Evolutionary conservation across 2,113 vertebrate genomes (phyloP), one percentile per base, ranked within the genome.

Genomic region (Xiphophorus couchianus): DNA sequence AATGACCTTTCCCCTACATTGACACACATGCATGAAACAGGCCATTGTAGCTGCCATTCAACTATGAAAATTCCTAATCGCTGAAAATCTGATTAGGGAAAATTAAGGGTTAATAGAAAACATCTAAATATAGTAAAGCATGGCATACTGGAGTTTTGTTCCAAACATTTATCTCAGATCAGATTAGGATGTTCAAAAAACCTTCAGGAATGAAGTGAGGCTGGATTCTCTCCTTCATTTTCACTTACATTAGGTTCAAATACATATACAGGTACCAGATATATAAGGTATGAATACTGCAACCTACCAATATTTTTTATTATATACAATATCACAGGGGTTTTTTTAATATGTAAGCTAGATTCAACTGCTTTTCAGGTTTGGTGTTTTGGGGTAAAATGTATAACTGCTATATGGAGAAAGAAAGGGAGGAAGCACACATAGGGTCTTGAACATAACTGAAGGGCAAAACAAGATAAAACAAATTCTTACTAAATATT

Each of bases 121-220:
- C 19, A 19, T n/a, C 51, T 10, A 58, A 11, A 25, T 10, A 58
- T 22, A 22, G 25, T 58, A n/a, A 58, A 58, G 25, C 0, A 58
- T n/a, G 19, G 19, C 22, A 10, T 58, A 58, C 25, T 58, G 51
- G 17, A 58, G 25, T n/a, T n/a, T 6, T 3, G 22, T 58, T 11
- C 51, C 8, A 76, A 9, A 3, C 30, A 33, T 14, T 61, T 15
- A 62, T 39, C 28, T 62, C 9, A 19, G 27, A 5, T 86, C 79
- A 76, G 87, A 87, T 88, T 65, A 74, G 27, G 29, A 77, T 13
- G 14, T 29, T 78, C 54, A 22, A 29, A 37, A 79, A 10, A 6
- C 73, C 19, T 33, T 39, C 0, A 83, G 88, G 88, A 93, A 93
- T 93, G 89, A 89, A 87, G 87, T 22, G 14, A 11, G n/a, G 31